phyloP scores from a whole-genome alignment of 2,888 invertebrate species.

The Erebia palarica region DNA sequence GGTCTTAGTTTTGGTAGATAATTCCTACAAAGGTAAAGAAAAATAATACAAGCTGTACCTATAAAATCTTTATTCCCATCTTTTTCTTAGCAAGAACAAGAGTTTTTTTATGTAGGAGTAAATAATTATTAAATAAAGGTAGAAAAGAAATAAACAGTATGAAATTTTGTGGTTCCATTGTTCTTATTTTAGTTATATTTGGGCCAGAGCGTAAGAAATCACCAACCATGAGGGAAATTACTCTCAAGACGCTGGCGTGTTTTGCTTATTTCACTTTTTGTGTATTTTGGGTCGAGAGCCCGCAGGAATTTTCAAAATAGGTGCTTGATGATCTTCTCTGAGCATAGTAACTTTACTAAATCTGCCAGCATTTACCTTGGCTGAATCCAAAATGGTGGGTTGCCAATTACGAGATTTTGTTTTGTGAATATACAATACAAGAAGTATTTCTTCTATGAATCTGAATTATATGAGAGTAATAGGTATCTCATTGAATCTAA shows the following conservation, averaged over 20 bases:
- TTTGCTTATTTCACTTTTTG: conserved; percentile 20
- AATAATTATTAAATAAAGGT: not conserved
- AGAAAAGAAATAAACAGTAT: conserved; percentile 9
- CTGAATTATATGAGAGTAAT: no score
- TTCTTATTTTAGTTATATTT: conserved; percentile 11
- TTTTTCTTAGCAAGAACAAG: not conserved
- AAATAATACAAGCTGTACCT: not conserved
- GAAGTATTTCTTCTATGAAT: no score
- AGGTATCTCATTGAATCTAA: no score
- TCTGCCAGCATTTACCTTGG: not conserved
- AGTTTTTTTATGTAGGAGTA: not conserved
- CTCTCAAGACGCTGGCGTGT: conserved; percentile 20
- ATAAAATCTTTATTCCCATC: not conserved
- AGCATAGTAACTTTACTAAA: not conserved
- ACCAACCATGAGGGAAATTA: conserved; percentile 23
- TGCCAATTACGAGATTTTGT: no score
- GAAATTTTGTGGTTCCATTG: conserved; percentile 11
- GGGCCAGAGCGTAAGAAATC: conserved; percentile 23
- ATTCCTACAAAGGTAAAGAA: not conserved
- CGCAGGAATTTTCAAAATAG: not conserved
- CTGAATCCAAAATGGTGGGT: not conserved
- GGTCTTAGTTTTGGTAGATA: not conserved
- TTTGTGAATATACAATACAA: no score
- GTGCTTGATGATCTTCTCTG: not conserved
- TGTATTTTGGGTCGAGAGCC: conserved; percentile 10